Conservation (phyloP, 2,797 vertebrate species). For the Nyctalus aviator region DNA sequence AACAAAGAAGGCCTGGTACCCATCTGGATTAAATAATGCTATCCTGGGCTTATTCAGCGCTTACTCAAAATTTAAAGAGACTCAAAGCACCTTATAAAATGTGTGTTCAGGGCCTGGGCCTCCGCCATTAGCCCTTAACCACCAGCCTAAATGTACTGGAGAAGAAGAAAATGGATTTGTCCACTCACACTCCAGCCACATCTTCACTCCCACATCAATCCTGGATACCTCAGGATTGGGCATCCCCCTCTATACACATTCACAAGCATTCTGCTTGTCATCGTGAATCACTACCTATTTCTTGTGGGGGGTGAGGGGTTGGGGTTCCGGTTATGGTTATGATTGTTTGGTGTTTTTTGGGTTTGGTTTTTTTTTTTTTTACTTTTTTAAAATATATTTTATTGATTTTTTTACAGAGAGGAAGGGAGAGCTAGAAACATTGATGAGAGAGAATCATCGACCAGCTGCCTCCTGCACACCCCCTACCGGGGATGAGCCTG, state of each 20-base stretch:
- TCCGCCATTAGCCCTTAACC: background rate
- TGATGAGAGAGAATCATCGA: too few relatives aligned
- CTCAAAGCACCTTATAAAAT: background rate
- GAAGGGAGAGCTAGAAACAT: too few relatives aligned
- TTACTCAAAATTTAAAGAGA: background rate
- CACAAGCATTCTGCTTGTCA: background rate
- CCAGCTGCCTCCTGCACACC: too few relatives aligned
- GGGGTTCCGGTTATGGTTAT: background rate
- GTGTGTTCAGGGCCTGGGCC: background rate
- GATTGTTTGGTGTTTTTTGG: background rate
- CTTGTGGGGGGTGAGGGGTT: background rate
- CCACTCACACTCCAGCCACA: background rate
- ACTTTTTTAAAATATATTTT: too few relatives aligned
- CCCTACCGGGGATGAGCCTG: too few relatives aligned
- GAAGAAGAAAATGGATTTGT: background rate
- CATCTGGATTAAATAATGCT: conserved; percentile 21
- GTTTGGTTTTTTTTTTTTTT: too few relatives aligned
- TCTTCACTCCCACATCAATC: background rate
- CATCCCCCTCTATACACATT: background rate
- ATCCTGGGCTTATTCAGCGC: background rate
- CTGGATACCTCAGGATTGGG: background rate
- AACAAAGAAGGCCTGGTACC: background rate
- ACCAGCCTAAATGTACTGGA: background rate
- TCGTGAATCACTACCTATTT: background rate
- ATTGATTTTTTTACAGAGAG: too few relatives aligned